A percentile compares a stretch with the other conserved stretches of the same genome.
Evolutionary conservation across 2,113 vertebrate genomes (phyloP).

Genomic region (Cinclus mexicanus): DNA sequence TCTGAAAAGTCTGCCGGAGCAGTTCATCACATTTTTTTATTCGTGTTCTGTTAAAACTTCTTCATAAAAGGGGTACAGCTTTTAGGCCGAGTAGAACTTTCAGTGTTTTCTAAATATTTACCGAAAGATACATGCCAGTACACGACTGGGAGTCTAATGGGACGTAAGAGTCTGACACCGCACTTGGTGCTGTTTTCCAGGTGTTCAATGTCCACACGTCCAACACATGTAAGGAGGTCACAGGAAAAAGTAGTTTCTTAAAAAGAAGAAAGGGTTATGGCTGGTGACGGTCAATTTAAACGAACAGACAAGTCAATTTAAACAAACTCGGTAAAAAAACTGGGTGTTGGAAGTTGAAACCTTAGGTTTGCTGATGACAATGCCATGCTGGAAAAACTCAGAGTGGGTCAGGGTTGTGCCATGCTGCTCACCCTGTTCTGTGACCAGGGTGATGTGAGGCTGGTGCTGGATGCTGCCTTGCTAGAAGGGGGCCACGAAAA

Average conservation of each 20-base stretch:
- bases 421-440: conserved; percentile 89
- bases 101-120: neutral
- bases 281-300: conserved; percentile 75
- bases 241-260: conserved; percentile 93
- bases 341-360: conserved; percentile 87
- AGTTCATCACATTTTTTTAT: neutral
- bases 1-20: neutral
- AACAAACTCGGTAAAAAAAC: conserved; percentile 88
- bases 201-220: conserved; percentile 91
- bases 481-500: conserved; percentile 80
- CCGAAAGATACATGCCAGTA: neutral
- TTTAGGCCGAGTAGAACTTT: neutral
- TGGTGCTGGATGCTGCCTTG: conserved; percentile 86
- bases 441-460: conserved; percentile 78
- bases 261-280: conserved; percentile 92
- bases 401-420: conserved; percentile 87
- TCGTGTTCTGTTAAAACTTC: neutral
- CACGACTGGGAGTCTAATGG: neutral
- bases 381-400: conserved; percentile 86
- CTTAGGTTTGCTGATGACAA: conserved; percentile 89
- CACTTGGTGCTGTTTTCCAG: conserved; percentile 67
- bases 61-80: neutral
- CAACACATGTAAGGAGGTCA: conserved; percentile 84
- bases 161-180: neutral
- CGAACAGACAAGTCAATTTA: conserved; percentile 83